These are phyloP conservation scores for Melanostigma gelatinosum DNA, from an alignment of 2,113 vertebrate species.

Conservation along the genomic window DNA sequence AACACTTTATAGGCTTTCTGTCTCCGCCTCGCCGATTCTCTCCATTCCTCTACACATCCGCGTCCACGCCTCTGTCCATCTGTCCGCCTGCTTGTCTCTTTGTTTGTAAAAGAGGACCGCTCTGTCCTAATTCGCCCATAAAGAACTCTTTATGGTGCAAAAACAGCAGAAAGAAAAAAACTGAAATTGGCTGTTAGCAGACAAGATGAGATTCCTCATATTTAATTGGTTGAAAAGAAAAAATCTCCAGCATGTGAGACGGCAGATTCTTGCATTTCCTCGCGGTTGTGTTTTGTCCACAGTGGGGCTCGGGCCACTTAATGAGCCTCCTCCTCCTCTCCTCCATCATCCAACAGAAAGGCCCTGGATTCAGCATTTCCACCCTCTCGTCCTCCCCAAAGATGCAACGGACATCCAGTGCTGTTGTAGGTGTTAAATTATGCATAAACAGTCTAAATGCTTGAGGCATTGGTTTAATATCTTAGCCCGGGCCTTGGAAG, in stretches of 20 bases:
- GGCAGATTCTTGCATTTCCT: constrained; percentile 68
- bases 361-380: constrained; percentile 80
- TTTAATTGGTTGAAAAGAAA: constrained; percentile 75
- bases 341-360: constrained; percentile 79
- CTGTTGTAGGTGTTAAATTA: constrained; percentile 85
- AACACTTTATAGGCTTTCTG: constrained; percentile 54
- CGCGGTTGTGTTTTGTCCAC: constrained; percentile 75
- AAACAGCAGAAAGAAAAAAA: constrained; percentile 64
- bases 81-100: constrained; percentile 32
- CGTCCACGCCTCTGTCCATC: constrained; percentile 20
- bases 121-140: constrained; percentile 67
- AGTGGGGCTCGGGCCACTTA: constrained; percentile 76
- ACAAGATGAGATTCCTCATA: constrained; percentile 79
- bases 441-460: constrained; percentile 83
- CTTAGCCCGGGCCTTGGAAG: constrained; percentile 65
- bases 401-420: constrained; percentile 74
- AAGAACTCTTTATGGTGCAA: constrained; percentile 70
- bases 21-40: constrained; percentile 27
- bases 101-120: constrained; percentile 47
- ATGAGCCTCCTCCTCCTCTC: constrained; percentile 77
- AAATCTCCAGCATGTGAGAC: constrained; percentile 49
- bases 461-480: constrained; percentile 86
- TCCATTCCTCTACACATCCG: constrained; percentile 24
- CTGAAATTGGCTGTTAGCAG: constrained; percentile 74
- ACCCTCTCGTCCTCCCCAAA: constrained; percentile 76